Evolutionary conservation across 2,113 vertebrate species (phyloP).

Genomic region (Gavia stellata): DNA sequence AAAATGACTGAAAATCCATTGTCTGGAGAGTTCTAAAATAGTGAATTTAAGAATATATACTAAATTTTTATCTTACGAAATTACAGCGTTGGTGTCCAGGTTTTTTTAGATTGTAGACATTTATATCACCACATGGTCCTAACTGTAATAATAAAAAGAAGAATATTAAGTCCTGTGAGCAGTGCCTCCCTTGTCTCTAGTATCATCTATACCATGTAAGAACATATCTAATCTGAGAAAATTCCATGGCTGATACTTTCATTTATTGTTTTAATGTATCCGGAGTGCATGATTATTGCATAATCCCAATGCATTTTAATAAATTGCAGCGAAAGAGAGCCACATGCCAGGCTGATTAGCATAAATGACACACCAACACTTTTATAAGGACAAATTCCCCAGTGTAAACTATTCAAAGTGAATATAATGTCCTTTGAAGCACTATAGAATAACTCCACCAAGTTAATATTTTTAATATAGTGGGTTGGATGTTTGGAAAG

Average conservation of each 20-base stretch:
- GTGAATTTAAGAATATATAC: background rate
- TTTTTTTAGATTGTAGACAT: background rate
- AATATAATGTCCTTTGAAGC: constrained; percentile 18
- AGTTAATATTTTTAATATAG: background rate
- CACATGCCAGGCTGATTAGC: constrained; percentile 21
- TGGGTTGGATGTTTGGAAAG: background rate
- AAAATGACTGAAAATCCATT: background rate
- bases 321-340: background rate
- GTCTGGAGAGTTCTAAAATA: background rate
- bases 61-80: background rate
- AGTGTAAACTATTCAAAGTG: constrained; percentile 25
- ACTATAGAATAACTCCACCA: background rate
- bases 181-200: background rate
- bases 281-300: background rate
- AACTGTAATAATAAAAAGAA: background rate
- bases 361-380: constrained; percentile 43
- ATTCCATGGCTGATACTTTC: background rate
- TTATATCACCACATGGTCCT: background rate
- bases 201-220: background rate
- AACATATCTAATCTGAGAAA: background rate
- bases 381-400: constrained; percentile 48
- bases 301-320: constrained; percentile 28
- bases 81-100: background rate
- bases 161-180: background rate
- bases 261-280: constrained; percentile 11